Evolutionary conservation across 2,888 invertebrate species (phyloP).

Genomic region (Lithodes maja): DNA sequence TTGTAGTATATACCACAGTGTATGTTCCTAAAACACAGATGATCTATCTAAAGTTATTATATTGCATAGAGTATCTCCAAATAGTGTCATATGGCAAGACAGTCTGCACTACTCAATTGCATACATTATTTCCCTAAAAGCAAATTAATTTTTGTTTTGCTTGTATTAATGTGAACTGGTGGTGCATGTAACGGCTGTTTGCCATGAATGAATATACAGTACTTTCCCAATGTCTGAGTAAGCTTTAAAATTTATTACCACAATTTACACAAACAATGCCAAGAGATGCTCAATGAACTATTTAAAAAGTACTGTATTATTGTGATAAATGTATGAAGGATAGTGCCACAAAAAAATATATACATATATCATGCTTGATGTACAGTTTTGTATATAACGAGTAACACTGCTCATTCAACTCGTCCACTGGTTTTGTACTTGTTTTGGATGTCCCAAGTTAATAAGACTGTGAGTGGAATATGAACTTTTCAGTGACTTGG

Average conservation of each 20-base stretch:
- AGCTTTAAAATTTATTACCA: background rate
- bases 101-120: background rate
- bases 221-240: background rate
- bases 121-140: background rate
- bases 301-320: background rate
- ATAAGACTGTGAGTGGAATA: background rate
- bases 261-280: background rate
- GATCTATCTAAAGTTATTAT: background rate
- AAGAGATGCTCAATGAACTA: slow-evolving; percentile 38
- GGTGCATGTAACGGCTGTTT: background rate
- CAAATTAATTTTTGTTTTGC: background rate
- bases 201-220: background rate
- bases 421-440: slow-evolving; percentile 49
- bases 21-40: slow-evolving; percentile 20
- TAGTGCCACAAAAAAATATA: slow-evolving; percentile 4
- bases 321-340: background rate
- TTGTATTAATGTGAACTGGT: background rate
- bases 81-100: background rate
- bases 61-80: background rate
- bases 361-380: background rate
- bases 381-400: slow-evolving; percentile 42
- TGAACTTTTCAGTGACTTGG: background rate
- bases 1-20: background rate
- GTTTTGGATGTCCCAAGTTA: slow-evolving; percentile 41
- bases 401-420: slow-evolving; percentile 54